Base-by-base conservation (phyloP, 2,888 invertebrate genomes). In the Tachystola acroxantha region DNA sequence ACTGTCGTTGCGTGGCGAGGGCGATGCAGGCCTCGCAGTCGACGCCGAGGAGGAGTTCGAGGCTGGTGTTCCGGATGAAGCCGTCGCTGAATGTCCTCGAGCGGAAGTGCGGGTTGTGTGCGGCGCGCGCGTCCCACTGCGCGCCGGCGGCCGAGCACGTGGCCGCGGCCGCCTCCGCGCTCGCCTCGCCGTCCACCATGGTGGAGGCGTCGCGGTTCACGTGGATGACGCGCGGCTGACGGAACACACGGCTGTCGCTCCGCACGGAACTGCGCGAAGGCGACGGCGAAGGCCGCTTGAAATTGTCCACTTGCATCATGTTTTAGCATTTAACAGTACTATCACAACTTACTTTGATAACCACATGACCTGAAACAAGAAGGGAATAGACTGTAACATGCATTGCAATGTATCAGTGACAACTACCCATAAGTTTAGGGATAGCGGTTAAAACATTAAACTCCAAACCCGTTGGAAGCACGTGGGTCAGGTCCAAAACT, bases 61-160 rank as follows among this genome's bases (percentile, higher is more conserved):
- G 78, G 50, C 88, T 88, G 24, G 84, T 81, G 53, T 87, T 87
- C 43, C 84, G 67, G 42, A 88, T 76, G 53, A 87, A 88, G 32
- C 88, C 87, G 39, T 88, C 88, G 48, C 87, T 87, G 51, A 88
- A 85, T 3, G 88, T 88, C 12, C 88, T 71, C 6, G 87, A 86
- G 34, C 88, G 76, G 46, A 85, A 85, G 45, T 82, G 77, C 26
- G 81, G 56, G 32, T 75, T 76, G 32, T 69, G 73, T 3, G 58
- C 57, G 12, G 63, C 53, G 29, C 67, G 66, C 2, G 71, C 53
- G 37, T 81, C 80, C 61, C 73, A 79, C 43, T 45, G 45, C 10
- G 37, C 40, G 27, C 48, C 34, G 13, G 49, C 39, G 2, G 64
- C 47, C 2, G 59, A 37, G 28, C 54, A 45, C 10, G 49, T 54